Percentiles rank a stretch among this genome's conserved stretches.
These are phyloP conservation scores for Bolborhynchus lineola DNA, from an alignment of 2,113 vertebrate genomes.

Conservation along the genomic window DNA sequence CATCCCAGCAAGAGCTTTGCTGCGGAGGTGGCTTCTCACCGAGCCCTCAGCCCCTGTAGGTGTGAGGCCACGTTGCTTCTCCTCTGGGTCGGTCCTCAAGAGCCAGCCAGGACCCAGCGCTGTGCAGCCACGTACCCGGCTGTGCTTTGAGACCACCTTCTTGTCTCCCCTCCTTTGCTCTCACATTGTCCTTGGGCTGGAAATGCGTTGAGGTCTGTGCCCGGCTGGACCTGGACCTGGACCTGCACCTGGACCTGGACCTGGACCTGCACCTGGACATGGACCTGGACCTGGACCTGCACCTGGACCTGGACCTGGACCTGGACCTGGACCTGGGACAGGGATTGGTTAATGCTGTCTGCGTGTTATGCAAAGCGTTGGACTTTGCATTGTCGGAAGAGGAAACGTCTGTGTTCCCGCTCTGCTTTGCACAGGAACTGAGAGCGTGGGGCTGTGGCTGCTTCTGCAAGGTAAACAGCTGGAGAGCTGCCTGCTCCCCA, in stretches of 20 bases:
- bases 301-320: not conserved
- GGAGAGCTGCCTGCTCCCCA: not conserved
- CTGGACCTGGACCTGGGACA: not conserved
- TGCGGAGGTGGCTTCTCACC: not conserved
- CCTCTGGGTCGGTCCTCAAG: fast-evolving
- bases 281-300: too few species aligned
- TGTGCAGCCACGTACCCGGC: fast-evolving
- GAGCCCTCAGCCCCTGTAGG: not conserved
- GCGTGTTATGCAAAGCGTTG: not conserved
- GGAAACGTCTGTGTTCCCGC: not conserved
- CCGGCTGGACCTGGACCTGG: not conserved
- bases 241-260: not conserved
- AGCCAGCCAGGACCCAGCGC: not conserved
- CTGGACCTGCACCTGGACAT: too few species aligned
- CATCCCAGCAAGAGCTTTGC: not conserved
- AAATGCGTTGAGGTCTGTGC: not conserved
- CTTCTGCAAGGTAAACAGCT: not conserved
- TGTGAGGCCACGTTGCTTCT: not conserved
- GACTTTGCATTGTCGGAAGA: not conserved
- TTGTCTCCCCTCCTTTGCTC: not conserved
- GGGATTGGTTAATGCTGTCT: not conserved
- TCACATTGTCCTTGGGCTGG: not conserved
- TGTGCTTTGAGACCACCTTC: fast-evolving
- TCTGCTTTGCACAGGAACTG: not conserved
- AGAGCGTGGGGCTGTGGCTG: not conserved